A percentile compares a stretch with the other conserved stretches of the same genome.
These are phyloP conservation scores for Gymnocephalus cernua DNA, from an alignment of 2,113 vertebrate genomes.

Conservation along the genomic window DNA sequence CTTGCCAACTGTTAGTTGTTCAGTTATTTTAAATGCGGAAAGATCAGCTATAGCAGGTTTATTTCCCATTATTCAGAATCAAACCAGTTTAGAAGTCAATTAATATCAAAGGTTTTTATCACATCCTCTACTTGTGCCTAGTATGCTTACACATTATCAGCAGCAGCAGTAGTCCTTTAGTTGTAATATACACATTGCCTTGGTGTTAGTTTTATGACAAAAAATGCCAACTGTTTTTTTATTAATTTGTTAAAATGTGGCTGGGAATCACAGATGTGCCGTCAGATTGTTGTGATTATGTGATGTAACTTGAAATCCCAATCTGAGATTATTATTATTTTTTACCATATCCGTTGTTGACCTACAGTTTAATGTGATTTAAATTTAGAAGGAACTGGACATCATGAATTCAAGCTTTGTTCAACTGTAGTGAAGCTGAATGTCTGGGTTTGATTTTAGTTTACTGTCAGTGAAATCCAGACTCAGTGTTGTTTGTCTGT, in stretches of 20 bases:
- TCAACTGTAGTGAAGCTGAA: slow-evolving; percentile 2
- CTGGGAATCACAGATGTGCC: slow-evolving; percentile 64
- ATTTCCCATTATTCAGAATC: not conserved
- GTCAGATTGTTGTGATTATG: slow-evolving; percentile 46
- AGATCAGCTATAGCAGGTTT: not conserved
- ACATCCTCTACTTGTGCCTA: slow-evolving; percentile 45
- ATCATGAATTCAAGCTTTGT: not conserved
- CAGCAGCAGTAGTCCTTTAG: slow-evolving; percentile 2
- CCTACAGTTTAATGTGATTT: slow-evolving; percentile 18
- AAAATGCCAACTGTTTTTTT: slow-evolving; percentile 71
- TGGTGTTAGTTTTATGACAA: slow-evolving; percentile 35
- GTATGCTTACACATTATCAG: slow-evolving; percentile 12
- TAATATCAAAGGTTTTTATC: not conserved
- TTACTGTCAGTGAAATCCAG: not conserved
- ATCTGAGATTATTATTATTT: slow-evolving; percentile 38
- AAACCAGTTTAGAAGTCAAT: slow-evolving; percentile 13
- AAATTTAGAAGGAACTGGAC: not conserved
- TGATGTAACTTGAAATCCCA: slow-evolving; percentile 36
- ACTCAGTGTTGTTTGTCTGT: slow-evolving; percentile 22
- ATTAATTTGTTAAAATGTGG: slow-evolving; percentile 47
- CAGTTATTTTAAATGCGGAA: slow-evolving; percentile 5
- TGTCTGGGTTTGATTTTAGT: slow-evolving; percentile 4
- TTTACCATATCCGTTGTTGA: not conserved
- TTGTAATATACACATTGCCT: slow-evolving; percentile 37
- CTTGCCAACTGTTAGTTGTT: slow-evolving; percentile 54